phyloP scores from a whole-genome alignment of 2,888 invertebrate species.

The Molorchus minor region DNA sequence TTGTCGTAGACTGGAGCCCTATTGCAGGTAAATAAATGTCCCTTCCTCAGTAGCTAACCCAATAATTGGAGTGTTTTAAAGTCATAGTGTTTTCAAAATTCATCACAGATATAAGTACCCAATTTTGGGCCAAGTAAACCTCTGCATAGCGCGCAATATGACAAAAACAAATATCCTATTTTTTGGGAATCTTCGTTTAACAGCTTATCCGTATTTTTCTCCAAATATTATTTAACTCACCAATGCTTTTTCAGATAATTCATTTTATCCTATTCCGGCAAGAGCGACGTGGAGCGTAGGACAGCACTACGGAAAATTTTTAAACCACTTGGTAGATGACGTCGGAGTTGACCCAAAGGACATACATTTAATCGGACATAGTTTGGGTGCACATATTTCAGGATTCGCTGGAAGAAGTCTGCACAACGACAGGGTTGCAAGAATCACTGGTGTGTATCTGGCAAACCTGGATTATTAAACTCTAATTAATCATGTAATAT shows the following conservation, averaged over 20 bases:
- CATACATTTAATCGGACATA: slow-evolving; percentile 69
- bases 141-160: too few species aligned
- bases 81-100: too few species aligned
- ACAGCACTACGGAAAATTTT: slow-evolving; percentile 63
- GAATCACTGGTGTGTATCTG: slow-evolving; percentile 67
- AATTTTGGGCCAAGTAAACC: too few species aligned
- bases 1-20: slow-evolving; percentile 55
- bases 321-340: slow-evolving; percentile 57
- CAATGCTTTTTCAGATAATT: slow-evolving; percentile 40
- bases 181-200: too few species aligned
- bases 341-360: slow-evolving; percentile 56
- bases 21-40: slow-evolving; percentile 30
- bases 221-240: too few species aligned
- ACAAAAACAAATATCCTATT: too few species aligned
- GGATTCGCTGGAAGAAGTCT: slow-evolving; percentile 58
- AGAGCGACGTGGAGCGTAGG: slow-evolving; percentile 64
- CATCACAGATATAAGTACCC: too few species aligned
- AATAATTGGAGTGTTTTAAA: too few species aligned
- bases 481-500: slow-evolving; percentile 46
- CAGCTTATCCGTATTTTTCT: too few species aligned
- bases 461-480: slow-evolving; percentile 1
- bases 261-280: slow-evolving; percentile 55
- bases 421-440: slow-evolving; percentile 63
- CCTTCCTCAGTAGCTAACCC: too few species aligned
- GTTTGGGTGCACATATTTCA: slow-evolving; percentile 68